Base-by-base conservation (phyloP, 2,113 vertebrate species). In the Elaphurus davidianus region DNA sequence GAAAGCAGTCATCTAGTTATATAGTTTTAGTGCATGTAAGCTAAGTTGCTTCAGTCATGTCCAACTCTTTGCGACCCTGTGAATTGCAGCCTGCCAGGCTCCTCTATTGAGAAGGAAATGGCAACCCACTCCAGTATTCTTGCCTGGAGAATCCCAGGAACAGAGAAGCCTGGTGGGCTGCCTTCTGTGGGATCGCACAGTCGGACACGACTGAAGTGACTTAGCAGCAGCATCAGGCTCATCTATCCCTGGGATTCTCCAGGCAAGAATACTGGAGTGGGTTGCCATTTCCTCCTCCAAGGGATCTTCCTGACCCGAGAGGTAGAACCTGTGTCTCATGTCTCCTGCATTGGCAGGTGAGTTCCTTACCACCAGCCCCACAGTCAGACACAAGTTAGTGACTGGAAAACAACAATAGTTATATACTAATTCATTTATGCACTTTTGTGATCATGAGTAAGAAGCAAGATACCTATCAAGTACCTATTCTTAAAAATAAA, bases 201-300 rank as follows among this genome's bases (percentile, higher is more conserved):
- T 40, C 2, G 0, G 19, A 40, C n/a, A 40, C 0, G 5, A 74
- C 19, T 71, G 5, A 71, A 71, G n/a, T 0, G 1, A 71, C 67
- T 36, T 71, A 40, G 67, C 19, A 71, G 10, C 67, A 71, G 67
- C n/a, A 76, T 12, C 21, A 43, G 21, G 40, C 12, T 43, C 71
- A 3, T 76, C 23, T 76, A 4, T 76, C 23, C 12, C 21, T 43
- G 12, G 12, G 71, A 76, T 76, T 6, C 67, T 40, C 67, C n/a
- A 74, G 52, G 52, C 52, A 19, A 54, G 52, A 54, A 54, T 19
- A 23, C 67, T 36, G n/a, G 4, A 40, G 1, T 40, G 10, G 19
- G n/a, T 13, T 74, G 21, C 67, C 67, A 40, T 74, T 74, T 74
- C 71, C 71, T 76, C 40, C 40, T 43, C 71, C 21, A 43, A 43